phyloP scores from a whole-genome alignment of 2,888 invertebrate genomes.

The Dromius quadrimaculatus region DNA sequence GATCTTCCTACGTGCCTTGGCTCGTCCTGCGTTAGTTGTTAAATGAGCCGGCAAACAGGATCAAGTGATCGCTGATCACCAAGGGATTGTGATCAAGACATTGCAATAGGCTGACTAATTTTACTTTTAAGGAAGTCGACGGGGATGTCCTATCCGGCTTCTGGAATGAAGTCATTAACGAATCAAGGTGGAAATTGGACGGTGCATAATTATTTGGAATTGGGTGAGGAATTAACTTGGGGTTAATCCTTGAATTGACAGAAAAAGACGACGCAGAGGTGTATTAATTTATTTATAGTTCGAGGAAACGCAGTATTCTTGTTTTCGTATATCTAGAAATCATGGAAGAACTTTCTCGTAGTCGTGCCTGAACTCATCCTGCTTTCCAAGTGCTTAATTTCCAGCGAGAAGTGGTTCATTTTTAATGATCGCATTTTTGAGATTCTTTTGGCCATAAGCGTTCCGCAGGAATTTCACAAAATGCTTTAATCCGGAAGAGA shows the following conservation, averaged over 20 bases:
- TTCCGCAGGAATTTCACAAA: slow-evolving; percentile 15
- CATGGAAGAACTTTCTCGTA: neutral
- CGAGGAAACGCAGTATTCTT: neutral
- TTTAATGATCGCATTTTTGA: slow-evolving; percentile 37
- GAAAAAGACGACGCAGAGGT: neutral
- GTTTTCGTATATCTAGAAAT: neutral
- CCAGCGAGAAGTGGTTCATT: slow-evolving; percentile 25
- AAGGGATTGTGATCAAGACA: slow-evolving; percentile 8
- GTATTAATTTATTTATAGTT: neutral
- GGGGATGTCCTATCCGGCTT: neutral
- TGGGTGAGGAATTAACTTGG: neutral
- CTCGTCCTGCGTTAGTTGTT: slow-evolving; percentile 26
- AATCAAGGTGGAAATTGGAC: neutral
- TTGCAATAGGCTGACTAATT: slow-evolving; percentile 24
- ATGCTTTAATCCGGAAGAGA: slow-evolving; percentile 25
- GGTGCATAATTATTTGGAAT: slow-evolving; percentile 11
- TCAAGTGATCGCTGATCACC: slow-evolving; percentile 18
- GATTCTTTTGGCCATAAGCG: slow-evolving; percentile 33
- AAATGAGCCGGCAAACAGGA: slow-evolving; percentile 38
- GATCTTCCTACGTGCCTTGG: too few species aligned
- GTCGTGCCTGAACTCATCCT: slow-evolving; percentile 14
- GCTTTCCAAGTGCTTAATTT: slow-evolving; percentile 27
- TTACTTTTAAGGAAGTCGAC: slow-evolving; percentile 5
- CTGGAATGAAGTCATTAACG: slow-evolving; percentile 31
- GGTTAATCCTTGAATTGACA: neutral